Base-by-base conservation (phyloP, 2,113 vertebrate species). In the Acanthochromis polyacanthus region DNA sequence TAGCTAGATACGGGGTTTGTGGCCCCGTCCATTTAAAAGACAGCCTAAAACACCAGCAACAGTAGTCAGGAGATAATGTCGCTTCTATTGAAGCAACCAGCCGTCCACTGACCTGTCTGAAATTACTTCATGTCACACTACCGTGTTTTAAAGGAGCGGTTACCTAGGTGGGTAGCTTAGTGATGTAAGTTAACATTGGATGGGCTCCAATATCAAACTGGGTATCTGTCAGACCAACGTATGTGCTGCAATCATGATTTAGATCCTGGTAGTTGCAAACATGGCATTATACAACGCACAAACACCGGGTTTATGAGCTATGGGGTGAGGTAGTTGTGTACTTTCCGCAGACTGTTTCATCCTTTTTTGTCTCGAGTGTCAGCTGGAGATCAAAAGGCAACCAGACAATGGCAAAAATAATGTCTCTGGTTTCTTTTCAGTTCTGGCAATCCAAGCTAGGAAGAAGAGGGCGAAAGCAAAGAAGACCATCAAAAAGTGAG, bases 391-490 rank as follows among this genome's bases (percentile, higher is more conserved):
- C 62, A 73, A 65, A 57, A 38, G 52, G 22, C 32, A 20, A 4
- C 50, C 25, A 65, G 56, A 75, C 70, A 81, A 85, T 59, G 20
- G 58, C 48, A 23, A 62, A 30, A 72, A 45, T 40, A 45, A 66
- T 75, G 8, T 71, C 12, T 20, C 32, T 71, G 66, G 19, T 75
- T 48, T 80, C 45, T 82, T 46, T 59, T 58, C 94, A 98, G 97
- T 99, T 93, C 93, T 98, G 81, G 97, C 97, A 84, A 95, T 99
- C 83, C 97, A 99, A 94, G 97, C 97, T 81, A 96, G 97, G 63
- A 99, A 99, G 94, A 99, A 98, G 89, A 95, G 97, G 89, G 96
- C 90, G 69, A 99, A 98, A 91, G 96, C 95, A 76, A 99, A 98
- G 94, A 99, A 99, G 90, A 94, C 96, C 89, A 96, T 90, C 94